These are phyloP conservation scores for Nettapus auritus DNA, from an alignment of 2,113 vertebrate species.

Conservation along the genomic window DNA sequence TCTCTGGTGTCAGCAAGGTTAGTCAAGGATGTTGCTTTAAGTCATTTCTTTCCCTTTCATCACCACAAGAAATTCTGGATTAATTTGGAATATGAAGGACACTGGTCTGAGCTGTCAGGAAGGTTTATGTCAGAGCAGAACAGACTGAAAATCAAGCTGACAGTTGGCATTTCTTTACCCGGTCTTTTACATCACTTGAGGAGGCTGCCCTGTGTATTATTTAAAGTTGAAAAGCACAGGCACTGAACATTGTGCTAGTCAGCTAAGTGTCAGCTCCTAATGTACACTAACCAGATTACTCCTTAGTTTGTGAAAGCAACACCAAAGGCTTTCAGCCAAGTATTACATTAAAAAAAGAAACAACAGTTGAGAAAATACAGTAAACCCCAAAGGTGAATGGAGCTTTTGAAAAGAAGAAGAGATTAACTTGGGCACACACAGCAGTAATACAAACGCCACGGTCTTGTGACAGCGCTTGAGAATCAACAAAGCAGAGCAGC, in stretches of 20 bases:
- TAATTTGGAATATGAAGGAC: constrained; percentile 57
- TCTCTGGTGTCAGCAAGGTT: constrained; percentile 48
- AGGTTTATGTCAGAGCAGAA: constrained; percentile 44
- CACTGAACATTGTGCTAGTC: background rate
- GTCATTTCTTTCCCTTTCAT: constrained; percentile 39
- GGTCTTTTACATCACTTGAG: constrained; percentile 36
- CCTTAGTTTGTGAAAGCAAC: background rate
- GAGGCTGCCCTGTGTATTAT: constrained; percentile 6
- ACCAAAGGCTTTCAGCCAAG: constrained; percentile 27
- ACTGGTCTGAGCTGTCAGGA: constrained; percentile 46
- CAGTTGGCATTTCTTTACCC: constrained; percentile 61
- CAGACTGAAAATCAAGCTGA: constrained; percentile 54
- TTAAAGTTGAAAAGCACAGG: constrained; percentile 36
- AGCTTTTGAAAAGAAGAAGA: background rate
- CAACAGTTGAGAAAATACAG: background rate
- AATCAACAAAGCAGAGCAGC: background rate
- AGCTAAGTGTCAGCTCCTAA: background rate
- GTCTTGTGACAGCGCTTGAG: background rate
- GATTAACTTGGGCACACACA: background rate
- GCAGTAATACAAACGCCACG: background rate
- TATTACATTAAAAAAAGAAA: background rate
- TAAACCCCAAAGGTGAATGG: background rate
- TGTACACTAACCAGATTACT: constrained; percentile 2
- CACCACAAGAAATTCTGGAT: constrained; percentile 40
- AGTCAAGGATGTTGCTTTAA: constrained; percentile 34